Percentiles rank a stretch among this genome's conserved stretches.
Evolutionary conservation across 1,140 invertebrate species (phyloP).

Genomic region (Magallana gigas): DNA sequence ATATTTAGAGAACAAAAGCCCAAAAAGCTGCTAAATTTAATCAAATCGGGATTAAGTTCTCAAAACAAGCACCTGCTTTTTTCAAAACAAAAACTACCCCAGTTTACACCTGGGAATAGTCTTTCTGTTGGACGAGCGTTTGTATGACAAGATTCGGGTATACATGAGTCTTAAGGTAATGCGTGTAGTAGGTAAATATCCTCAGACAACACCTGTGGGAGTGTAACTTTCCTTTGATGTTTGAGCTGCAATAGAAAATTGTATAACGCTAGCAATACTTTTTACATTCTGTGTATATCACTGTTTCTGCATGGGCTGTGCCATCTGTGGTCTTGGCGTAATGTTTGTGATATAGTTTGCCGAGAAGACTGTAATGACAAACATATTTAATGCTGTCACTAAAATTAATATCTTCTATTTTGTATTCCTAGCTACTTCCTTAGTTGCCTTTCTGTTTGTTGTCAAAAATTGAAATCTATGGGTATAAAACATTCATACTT

Average conservation of each 20-base stretch:
- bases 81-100: constrained; percentile 4
- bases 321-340: not conserved
- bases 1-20: constrained; percentile 14
- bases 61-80: constrained; percentile 27
- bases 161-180: constrained; percentile 11
- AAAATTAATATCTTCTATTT: too few relatives aligned
- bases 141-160: constrained; percentile 19
- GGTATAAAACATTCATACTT: too few relatives aligned
- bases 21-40: constrained; percentile 36
- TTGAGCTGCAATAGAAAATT: constrained; percentile 20
- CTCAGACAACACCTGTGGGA: not conserved
- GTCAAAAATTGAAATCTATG: too few relatives aligned
- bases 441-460: too few relatives aligned
- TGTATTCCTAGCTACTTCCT: too few relatives aligned
- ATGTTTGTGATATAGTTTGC: too few relatives aligned
- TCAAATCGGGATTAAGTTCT: constrained; percentile 34
- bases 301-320: not conserved
- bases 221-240: constrained; percentile 31
- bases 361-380: too few relatives aligned
- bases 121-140: not conserved
- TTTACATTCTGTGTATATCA: not conserved
- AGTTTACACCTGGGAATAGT: constrained; percentile 32
- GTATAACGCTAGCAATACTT: constrained; percentile 8
- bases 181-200: not conserved
- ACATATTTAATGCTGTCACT: too few relatives aligned